Conservation (phyloP, 2,888 invertebrate genomes). For the Clepsis dumicolana region DNA sequence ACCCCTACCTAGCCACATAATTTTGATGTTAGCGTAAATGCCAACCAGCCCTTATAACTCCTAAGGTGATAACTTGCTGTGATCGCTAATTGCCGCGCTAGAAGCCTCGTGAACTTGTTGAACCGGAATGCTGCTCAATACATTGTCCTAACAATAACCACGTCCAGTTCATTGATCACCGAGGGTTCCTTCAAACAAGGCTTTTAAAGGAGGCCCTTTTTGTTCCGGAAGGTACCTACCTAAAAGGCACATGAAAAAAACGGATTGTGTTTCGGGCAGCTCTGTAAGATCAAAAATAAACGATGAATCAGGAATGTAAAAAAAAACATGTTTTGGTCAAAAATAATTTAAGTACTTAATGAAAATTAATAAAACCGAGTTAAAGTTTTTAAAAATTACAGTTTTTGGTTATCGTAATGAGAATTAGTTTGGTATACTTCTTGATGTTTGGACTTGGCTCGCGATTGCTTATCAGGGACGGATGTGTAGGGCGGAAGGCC, state of each 20-base stretch:
- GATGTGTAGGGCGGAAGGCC: conserved; percentile 78
- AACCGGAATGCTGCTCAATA: conserved; percentile 40
- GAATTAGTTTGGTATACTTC: conserved; percentile 25
- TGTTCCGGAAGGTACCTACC: neutral
- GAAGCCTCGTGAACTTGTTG: conserved; percentile 13
- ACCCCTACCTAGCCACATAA: conserved; percentile 19
- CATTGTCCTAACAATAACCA: conserved; percentile 17
- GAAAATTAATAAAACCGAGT: neutral
- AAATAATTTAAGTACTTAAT: neutral
- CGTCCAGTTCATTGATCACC: conserved; percentile 37
- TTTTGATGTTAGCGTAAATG: conserved; percentile 25
- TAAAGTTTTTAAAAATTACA: neutral
- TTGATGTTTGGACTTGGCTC: conserved; percentile 54
- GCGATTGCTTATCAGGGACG: conserved; percentile 73
- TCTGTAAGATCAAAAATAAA: neutral
- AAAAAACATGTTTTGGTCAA: neutral
- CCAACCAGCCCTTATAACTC: conserved; percentile 18
- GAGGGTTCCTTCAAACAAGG: conserved; percentile 6
- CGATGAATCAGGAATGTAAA: neutral
- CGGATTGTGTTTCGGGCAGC: neutral
- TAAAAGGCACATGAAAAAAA: neutral
- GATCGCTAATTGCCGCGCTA: conserved; percentile 26
- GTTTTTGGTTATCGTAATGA: conserved; percentile 8
- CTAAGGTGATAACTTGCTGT: conserved; percentile 7
- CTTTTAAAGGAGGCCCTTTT: conserved; percentile 6